phyloP scores from a whole-genome alignment of 1,140 invertebrate species.

The Temnothorax longispinosus region DNA sequence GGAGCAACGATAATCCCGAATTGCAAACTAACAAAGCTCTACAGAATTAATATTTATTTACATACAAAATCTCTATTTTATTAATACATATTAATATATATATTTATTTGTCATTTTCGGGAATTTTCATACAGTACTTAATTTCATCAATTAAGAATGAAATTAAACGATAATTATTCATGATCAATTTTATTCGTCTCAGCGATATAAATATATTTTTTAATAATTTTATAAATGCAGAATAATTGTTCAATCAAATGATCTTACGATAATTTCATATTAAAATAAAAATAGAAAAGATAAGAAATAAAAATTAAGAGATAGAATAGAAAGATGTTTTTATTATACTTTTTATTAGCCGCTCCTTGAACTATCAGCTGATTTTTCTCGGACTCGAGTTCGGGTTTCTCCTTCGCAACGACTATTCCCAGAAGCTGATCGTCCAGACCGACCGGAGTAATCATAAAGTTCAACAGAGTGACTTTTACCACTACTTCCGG shows the following conservation, averaged over 20 bases:
- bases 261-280: not conserved
- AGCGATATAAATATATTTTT: not conserved
- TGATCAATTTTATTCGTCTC: not conserved
- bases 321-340: not conserved
- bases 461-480: constrained; percentile 96
- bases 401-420: constrained; percentile 96
- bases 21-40: not conserved
- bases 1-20: not conserved
- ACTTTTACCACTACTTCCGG: constrained; percentile 97
- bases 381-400: constrained; percentile 97
- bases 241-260: not conserved
- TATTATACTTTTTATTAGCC: constrained; percentile 91
- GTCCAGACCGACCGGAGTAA: constrained; percentile 94
- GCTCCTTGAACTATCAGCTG: constrained; percentile 95
- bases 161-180: not conserved
- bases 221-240: not conserved
- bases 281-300: not conserved
- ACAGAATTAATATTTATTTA: constrained; percentile 9
- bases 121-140: not conserved
- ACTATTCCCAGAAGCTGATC: constrained; percentile 96
- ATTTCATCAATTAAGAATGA: not conserved
- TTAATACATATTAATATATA: not conserved
- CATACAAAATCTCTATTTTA: not conserved
- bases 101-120: not conserved
- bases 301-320: not conserved